Percentiles rank a stretch among this genome's conserved stretches.
Conservation (phyloP, 2,888 invertebrate genomes). For the Phoronis australis region DNA sequence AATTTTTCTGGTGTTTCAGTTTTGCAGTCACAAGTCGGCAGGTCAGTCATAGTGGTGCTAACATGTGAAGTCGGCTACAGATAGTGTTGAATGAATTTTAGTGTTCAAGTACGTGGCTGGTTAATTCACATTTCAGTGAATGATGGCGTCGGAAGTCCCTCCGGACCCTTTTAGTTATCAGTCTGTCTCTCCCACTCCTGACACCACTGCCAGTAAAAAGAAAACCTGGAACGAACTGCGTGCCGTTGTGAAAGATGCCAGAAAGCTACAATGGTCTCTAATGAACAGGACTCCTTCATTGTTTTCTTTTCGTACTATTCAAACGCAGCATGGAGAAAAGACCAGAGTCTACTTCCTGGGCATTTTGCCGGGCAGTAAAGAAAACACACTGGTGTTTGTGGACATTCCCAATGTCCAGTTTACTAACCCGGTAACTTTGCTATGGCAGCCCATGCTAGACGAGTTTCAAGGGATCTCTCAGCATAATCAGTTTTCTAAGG, state of each 20-base stretch:
- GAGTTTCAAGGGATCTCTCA: constrained; percentile 61
- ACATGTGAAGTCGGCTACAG: no score
- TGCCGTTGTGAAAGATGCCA: constrained; percentile 42
- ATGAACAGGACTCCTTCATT: constrained; percentile 41
- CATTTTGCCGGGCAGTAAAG: constrained; percentile 81
- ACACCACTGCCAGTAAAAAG: constrained; percentile 14
- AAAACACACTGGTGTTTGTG: constrained; percentile 79
- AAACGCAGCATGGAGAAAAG: constrained; percentile 26
- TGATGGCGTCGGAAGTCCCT: constrained; percentile 30
- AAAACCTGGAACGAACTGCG: constrained; percentile 48
- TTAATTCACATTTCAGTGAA: not conserved
- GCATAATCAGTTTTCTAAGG: constrained; percentile 66
- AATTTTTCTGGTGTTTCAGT: no score
- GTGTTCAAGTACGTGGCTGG: not conserved
- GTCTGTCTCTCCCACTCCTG: constrained; percentile 19
- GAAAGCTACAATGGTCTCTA: constrained; percentile 37
- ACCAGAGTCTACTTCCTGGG: constrained; percentile 85
- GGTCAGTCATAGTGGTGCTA: no score
- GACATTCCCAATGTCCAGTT: constrained; percentile 60
- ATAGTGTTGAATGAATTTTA: no score
- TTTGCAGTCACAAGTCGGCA: no score
- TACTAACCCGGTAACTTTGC: constrained; percentile 7
- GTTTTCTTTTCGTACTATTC: constrained; percentile 42
- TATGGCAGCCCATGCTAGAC: constrained; percentile 78
- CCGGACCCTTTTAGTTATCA: constrained; percentile 22